These are phyloP conservation scores for Premnoplex brunnescens DNA, from an alignment of 2,797 vertebrate species.

Conservation along the genomic window DNA sequence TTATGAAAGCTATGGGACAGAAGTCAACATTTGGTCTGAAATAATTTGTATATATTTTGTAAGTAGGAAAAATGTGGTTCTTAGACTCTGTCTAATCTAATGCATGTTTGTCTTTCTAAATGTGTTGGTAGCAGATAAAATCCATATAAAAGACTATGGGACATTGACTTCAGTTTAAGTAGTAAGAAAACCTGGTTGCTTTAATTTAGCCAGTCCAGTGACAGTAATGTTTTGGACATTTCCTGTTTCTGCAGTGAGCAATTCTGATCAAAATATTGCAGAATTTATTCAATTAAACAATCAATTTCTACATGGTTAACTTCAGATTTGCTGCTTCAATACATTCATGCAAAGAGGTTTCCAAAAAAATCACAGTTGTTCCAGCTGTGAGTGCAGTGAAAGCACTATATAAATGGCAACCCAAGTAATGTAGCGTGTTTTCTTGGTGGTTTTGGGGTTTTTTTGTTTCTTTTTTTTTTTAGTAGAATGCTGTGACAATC, in stretches of 20 bases:
- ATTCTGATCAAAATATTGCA: not conserved
- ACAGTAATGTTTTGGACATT: not conserved
- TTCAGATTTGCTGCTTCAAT: not conserved
- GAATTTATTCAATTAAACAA: not conserved
- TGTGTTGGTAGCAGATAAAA: not conserved
- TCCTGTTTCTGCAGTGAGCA: not conserved
- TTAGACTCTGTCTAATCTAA: not conserved
- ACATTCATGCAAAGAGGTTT: not conserved
- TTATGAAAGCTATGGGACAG: not conserved
- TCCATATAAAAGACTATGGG: not conserved
- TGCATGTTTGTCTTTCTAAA: not conserved
- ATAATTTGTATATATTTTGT: not conserved
- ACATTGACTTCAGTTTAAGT: not conserved
- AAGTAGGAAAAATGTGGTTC: not conserved
- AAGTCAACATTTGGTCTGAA: not conserved
- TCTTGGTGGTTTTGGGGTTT: not conserved
- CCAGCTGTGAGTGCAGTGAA: not conserved
- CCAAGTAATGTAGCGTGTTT: not conserved
- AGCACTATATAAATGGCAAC: not conserved
- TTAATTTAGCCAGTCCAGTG: not conserved
- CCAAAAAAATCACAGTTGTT: not conserved
- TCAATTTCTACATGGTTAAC: not conserved
- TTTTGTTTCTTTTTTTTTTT: not conserved
- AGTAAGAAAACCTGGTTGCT: not conserved
- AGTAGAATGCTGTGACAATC: not conserved